Evolutionary conservation across 2,113 vertebrate genomes (phyloP), one percentile per base, ranked within the genome.

Genomic region (Progne subis): DNA sequence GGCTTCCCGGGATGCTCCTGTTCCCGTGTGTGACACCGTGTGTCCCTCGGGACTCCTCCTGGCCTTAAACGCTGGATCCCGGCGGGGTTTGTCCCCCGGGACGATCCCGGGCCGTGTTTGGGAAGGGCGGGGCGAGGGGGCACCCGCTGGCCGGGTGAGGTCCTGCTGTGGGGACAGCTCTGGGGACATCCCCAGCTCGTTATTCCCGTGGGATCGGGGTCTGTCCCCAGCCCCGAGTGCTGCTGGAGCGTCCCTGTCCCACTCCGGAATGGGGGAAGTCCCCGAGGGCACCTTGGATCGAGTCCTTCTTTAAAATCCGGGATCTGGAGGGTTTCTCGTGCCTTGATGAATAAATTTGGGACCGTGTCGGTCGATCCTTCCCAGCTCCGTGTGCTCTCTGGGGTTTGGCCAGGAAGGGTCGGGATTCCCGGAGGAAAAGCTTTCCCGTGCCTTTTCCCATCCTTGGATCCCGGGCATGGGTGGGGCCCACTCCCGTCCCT

Each of bases 291-390:
- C 43, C 65, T 41, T 37, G 89, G 49, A 44, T 67, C 29, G 69
- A 3, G 5, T 28, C 69, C 8, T 97, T 92, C 94, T 97, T 92
- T 96, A 93, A 97, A 94, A 67, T 86, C 85, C 64, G 34, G 86
- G 90, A 85, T 92, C 83, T 19, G 88, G 94, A 83, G 55, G 52
- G 37, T 92, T 94, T 74, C 29, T 75, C 59, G 87, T 97, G 93
- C 91, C 94, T 94, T 91, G 87, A 71, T 31, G 28, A 98, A 98
- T 98, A 98, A 98, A 98, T 37, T 10, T 4, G 82, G 43, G 44
- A 16, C 64, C 44, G 93, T 94, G 96, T 68, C 43, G 60, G 68
- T 82, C 8, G 7, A 44, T 65, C 72, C 24, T 49, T 89, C 55
- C 4, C 0, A 20, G 47, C 64, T 83, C 5, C 0, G 4, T 0